These are phyloP conservation scores for Scaptomyza polygonia DNA, from an alignment of 2,888 invertebrate species.

Conservation along the genomic window DNA sequence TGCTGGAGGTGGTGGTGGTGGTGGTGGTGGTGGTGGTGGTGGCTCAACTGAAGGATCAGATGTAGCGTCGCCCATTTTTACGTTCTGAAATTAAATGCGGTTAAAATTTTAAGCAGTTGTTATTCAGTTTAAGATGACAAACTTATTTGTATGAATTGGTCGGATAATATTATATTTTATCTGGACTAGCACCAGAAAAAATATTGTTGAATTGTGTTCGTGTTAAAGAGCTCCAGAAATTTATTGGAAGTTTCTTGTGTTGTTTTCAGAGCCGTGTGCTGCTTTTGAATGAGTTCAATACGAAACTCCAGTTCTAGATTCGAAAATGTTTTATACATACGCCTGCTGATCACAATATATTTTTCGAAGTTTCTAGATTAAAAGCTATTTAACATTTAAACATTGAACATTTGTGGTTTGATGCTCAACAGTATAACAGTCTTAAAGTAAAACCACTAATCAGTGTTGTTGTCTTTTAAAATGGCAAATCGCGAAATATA, in stretches of 20 bases:
- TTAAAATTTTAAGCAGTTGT: neutral
- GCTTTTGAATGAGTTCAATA: neutral
- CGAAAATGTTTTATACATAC: neutral
- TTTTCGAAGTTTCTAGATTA: neutral
- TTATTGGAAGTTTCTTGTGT: neutral
- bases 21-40: neutral
- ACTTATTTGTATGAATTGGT: neutral
- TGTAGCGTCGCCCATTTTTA: too few species aligned
- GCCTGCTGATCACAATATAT: slow-evolving; percentile 4
- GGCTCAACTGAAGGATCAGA: too few species aligned
- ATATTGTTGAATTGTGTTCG: neutral
- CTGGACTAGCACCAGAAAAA: neutral
- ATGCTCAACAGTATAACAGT: too few species aligned
- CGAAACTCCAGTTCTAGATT: neutral
- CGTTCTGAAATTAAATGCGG: neutral
- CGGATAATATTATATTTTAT: neutral
- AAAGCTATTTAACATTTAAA: too few species aligned
- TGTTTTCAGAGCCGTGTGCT: neutral
- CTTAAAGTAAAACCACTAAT: too few species aligned
- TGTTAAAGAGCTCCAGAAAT: neutral
- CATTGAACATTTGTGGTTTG: too few species aligned
- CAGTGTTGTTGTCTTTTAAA: too few species aligned
- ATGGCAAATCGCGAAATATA: too few species aligned
- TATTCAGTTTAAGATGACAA: neutral
- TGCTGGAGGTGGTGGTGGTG: neutral